Base-by-base conservation (phyloP, 2,888 invertebrate species). In the Lordiphosa andalusiaca region DNA sequence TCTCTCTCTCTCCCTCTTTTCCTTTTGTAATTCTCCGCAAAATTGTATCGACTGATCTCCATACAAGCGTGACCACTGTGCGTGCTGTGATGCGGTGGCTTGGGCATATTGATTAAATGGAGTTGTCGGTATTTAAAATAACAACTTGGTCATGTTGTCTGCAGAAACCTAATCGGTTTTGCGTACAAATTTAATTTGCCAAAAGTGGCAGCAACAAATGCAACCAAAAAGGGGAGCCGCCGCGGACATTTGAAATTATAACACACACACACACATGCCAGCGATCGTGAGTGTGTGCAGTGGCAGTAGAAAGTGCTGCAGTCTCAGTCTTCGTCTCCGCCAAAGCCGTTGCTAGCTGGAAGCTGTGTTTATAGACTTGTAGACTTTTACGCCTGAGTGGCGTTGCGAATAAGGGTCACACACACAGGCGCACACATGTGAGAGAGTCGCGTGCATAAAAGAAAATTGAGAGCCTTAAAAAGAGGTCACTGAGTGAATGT, bases 141-240 rank as follows among this genome's bases (percentile, higher is more conserved):
- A 80, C 78, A 84, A 80, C 78, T 80, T 80, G 78, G 78, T 67
- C 78, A 84, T 84, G 84, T 73, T 77, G 74, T 69, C 67, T 60
- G 64, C 80, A 68, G 66, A 74, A 68, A 74, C 80, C 83, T 80
- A 84, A 82, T 83, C 85, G 83, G 80, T 82, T 84, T 70, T 82
- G 72, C 80, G 83, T 80, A 81, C 85, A 81, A 84, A 81, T 81
- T 81, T 81, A 81, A 81, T 84, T 81, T 84, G 76, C 85, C 80
- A 81, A 80, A 80, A 84, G 83, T 83, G 80, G 78, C 83, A 82
- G 83, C 61, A 72, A 77, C 61, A 72, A 77, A 84, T 74, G 63
- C 78, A 82, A 64, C 84, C 66, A 80, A 80, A 84, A 78, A 82
- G 84, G 78, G 68, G 64, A 72, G 38, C 63, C 46, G 52, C 53